phyloP scores from a whole-genome alignment of 2,113 vertebrate species.

The Hiodon tergisus region DNA sequence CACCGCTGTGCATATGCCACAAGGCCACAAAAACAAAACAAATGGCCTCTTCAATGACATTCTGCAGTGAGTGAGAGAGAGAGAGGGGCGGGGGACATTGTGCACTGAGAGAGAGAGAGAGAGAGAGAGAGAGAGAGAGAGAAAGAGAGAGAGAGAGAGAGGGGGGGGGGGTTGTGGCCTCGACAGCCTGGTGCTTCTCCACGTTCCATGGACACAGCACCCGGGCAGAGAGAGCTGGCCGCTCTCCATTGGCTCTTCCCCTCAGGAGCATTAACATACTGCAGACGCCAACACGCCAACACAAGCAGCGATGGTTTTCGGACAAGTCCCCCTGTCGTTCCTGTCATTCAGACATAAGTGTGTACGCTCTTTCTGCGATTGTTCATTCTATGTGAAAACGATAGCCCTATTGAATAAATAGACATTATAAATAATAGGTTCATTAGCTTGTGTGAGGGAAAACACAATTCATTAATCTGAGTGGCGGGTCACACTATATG shows the following conservation, averaged over 20 bases:
- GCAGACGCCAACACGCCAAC: not conserved
- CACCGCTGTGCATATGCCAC: not conserved
- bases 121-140: too few relatives aligned
- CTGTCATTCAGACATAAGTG: not conserved
- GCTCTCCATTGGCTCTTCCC: not conserved
- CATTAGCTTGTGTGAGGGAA: slow-evolving; percentile 26
- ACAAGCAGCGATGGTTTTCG: slow-evolving; percentile 4
- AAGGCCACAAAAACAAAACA: slow-evolving; percentile 13
- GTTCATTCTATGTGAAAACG: not conserved
- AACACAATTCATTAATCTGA: slow-evolving; percentile 29
- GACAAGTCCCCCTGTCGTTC: not conserved
- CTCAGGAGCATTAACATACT: slow-evolving; percentile 1
- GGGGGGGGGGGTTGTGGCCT: not conserved
- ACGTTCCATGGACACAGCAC: not conserved
- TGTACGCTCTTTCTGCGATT: not conserved
- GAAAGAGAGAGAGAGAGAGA: not conserved
- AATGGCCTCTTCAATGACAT: not conserved
- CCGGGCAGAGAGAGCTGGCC: not conserved
- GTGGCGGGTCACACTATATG: slow-evolving; percentile 29
- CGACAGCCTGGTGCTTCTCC: too few relatives aligned
- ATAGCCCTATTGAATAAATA: slow-evolving; percentile 5
- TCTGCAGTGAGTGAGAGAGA: slow-evolving; percentile 1
- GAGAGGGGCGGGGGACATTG: not conserved
- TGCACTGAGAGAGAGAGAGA: not conserved
- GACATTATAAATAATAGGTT: slow-evolving; percentile 29